Evolutionary conservation across 2,113 vertebrate species (phyloP).

Genomic region (Notothenia coriiceps): DNA sequence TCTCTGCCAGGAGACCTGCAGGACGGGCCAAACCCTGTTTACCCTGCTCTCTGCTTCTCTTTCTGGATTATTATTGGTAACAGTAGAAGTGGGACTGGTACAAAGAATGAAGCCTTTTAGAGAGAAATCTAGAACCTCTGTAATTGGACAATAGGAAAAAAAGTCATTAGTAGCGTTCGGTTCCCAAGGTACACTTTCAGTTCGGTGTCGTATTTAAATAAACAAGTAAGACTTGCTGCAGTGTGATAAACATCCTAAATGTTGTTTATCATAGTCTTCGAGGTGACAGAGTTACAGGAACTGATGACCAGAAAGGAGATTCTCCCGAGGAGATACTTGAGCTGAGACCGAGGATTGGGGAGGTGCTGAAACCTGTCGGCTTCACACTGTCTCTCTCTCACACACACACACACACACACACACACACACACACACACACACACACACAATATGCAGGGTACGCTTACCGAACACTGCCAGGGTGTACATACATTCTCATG

Average conservation of each 20-base stretch:
- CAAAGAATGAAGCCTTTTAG: conserved; percentile 24
- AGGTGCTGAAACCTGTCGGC: conserved; percentile 75
- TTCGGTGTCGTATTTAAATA: background rate
- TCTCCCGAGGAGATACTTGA: conserved; percentile 38
- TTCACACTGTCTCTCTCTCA: conserved; percentile 66
- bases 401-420: conserved; percentile 9
- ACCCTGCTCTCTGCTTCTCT: conserved; percentile 30
- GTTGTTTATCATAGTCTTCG: conserved; percentile 35
- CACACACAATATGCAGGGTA: conserved; percentile 16
- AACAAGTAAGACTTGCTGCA: background rate
- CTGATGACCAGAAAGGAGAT: conserved; percentile 41
- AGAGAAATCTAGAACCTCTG: background rate
- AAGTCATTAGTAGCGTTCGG: background rate
- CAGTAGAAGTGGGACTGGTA: background rate
- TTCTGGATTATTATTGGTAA: conserved; percentile 49
- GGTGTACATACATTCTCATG: conserved; percentile 8
- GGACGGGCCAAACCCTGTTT: conserved; percentile 30
- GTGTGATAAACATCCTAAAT: background rate
- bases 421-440: conserved; percentile 9
- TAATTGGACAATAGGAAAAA: background rate
- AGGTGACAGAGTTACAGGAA: conserved; percentile 56
- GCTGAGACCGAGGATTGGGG: conserved; percentile 33
- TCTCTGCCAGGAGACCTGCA: conserved; percentile 47
- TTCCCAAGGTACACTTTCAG: background rate
- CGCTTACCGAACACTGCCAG: background rate